Conservation (phyloP, 2,797 vertebrate genomes). For the Gadopsis marmoratus region DNA sequence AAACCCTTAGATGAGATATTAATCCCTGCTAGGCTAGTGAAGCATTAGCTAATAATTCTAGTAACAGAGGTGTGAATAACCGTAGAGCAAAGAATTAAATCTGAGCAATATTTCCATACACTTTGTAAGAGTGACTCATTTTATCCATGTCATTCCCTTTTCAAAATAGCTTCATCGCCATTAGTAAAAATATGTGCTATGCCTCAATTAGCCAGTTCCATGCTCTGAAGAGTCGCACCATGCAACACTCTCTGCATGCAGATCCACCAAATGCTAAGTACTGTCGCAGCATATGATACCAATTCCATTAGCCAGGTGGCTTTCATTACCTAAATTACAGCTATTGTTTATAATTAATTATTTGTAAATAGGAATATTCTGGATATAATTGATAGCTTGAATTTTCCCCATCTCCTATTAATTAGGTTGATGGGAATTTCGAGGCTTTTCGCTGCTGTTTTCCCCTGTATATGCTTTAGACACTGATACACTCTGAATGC, state of each 20-base stretch:
- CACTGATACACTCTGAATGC: slow-evolving; percentile 39
- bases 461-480: slow-evolving; percentile 31
- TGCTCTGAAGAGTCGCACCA: slow-evolving; percentile 85
- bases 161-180: slow-evolving; percentile 66
- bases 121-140: slow-evolving; percentile 34
- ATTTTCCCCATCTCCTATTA: slow-evolving; percentile 75
- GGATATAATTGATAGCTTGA: slow-evolving; percentile 92
- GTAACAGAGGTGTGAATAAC: neutral
- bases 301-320: slow-evolving; percentile 95
- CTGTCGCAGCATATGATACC: slow-evolving; percentile 93
- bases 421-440: slow-evolving; percentile 77
- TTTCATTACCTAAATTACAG: slow-evolving; percentile 94
- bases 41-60: neutral
- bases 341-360: slow-evolving; percentile 96
- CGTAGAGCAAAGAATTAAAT: slow-evolving; percentile 23
- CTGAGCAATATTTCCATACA: slow-evolving; percentile 1
- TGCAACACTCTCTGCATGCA: slow-evolving; percentile 85
- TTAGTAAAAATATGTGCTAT: slow-evolving; percentile 80
- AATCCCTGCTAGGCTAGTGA: neutral
- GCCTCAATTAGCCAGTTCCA: slow-evolving; percentile 85
- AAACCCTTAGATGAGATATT: neutral
- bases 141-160: slow-evolving; percentile 44
- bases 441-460: slow-evolving; percentile 46
- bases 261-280: slow-evolving; percentile 93
- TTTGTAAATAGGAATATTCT: slow-evolving; percentile 95